phyloP scores from a whole-genome alignment of 2,888 invertebrate genomes.

The Monochamus alternatus region DNA sequence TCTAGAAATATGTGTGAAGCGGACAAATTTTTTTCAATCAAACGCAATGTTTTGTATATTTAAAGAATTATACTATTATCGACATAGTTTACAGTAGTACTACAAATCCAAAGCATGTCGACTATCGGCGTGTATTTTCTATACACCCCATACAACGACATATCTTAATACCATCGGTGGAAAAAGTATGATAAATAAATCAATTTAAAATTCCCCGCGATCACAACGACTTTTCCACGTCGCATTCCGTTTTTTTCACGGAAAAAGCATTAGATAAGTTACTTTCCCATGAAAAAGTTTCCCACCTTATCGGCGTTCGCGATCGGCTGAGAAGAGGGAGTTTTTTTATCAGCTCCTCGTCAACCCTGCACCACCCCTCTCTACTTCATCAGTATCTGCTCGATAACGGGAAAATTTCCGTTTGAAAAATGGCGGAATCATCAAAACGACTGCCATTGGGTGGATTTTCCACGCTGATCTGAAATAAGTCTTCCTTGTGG shows the following conservation, averaged over 20 bases:
- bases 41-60: too few relatives aligned
- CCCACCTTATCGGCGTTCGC: neutral
- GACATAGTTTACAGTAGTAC: too few relatives aligned
- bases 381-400: neutral
- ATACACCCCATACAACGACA: neutral
- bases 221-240: too few relatives aligned
- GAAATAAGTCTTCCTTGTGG: neutral
- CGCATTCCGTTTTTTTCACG: neutral
- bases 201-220: too few relatives aligned
- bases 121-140: too few relatives aligned
- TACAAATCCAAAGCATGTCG: too few relatives aligned
- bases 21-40: too few relatives aligned
- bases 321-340: neutral
- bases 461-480: neutral
- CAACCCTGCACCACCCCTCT: neutral
- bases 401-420: conserved; percentile 6
- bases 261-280: neutral
- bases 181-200: neutral
- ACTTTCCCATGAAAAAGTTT: neutral
- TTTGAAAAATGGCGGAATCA: neutral
- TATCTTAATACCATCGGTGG: neutral
- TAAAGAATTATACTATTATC: too few relatives aligned
- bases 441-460: conserved; percentile 3
- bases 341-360: neutral
- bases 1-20: too few relatives aligned